Base-by-base conservation (phyloP, 2,113 vertebrate species). In the Gavialis gangeticus region DNA sequence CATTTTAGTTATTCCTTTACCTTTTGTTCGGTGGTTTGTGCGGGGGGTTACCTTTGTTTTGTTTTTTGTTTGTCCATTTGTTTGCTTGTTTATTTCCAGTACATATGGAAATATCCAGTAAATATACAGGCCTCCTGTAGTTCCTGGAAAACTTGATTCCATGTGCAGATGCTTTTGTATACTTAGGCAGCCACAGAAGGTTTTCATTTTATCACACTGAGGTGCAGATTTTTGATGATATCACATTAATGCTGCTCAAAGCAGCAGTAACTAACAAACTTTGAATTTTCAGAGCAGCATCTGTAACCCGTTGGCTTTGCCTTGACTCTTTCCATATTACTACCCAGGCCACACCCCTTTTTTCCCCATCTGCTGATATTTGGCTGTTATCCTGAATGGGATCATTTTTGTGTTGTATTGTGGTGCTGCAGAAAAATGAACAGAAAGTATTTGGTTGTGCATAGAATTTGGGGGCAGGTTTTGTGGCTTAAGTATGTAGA, bases 361-460 rank as follows among this genome's bases (percentile, higher is more conserved):
- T 57, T 0, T 60, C 84, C 91, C 2, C 83, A 1, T 71, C 85
- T 21, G 75, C 3, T 0, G 0, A 3, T 28, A 34, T 5, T 69
- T 17, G 25, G 76, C 6, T 18, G 5, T 16, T 54, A 10, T 5
- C 28, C 73, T 79, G 6, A 30, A 73, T 85, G 12, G 4, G 28
- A 57, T 64, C 4, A 14, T 63, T 79, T 57, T 84, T 56, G 3
- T 84, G 30, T n/a, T 37, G 58, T 21, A 83, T 16, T 30, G 3
- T 14, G 2, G 6, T 71, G 13, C 71, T 54, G 8, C 15, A 89
- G 25, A 5, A 85, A 79, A 3, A 73, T 24, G 46, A 46, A 13
- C 25, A 24, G 69, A 13, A 73, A 15, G 37, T 73, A 14, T 73
- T 30, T 37, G 69, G 21, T 46, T 46, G 21, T 46, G 34, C 21